These are phyloP conservation scores for Suncus etruscus DNA, from an alignment of 2,113 vertebrate genomes.

Conservation along the genomic window DNA sequence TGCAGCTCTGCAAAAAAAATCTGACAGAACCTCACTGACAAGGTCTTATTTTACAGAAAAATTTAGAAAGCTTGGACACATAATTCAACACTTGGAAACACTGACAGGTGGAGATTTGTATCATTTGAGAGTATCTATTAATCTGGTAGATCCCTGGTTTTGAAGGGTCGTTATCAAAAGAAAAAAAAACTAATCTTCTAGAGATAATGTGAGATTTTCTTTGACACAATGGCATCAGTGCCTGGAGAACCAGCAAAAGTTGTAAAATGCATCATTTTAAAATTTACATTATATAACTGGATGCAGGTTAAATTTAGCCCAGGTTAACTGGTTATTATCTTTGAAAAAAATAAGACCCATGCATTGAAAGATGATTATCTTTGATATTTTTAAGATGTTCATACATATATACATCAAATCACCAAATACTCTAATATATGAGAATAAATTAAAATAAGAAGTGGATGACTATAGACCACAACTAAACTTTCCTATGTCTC, in stretches of 20 bases:
- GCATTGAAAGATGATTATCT: not conserved
- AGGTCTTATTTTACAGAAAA: not conserved
- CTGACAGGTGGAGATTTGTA: not conserved
- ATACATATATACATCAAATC: not conserved
- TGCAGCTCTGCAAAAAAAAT: not conserved
- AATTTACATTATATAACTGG: not conserved
- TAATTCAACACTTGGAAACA: not conserved
- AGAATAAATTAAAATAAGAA: conserved; percentile 9
- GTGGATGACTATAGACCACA: not conserved
- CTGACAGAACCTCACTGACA: not conserved
- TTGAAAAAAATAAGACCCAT: not conserved
- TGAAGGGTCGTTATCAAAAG: not conserved
- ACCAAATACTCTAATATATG: not conserved
- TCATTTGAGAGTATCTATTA: not conserved
- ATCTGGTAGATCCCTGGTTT: not conserved
- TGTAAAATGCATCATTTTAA: not conserved
- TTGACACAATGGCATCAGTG: not conserved
- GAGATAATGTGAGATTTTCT: not conserved
- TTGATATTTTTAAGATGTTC: not conserved
- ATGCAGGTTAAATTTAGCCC: not conserved
- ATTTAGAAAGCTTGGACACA: not conserved
- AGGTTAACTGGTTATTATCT: not conserved
- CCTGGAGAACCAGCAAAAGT: not conserved
- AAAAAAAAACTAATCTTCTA: not conserved
- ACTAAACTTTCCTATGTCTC: not conserved